phyloP scores from a whole-genome alignment of 2,113 vertebrate genomes.

The Myotis yumanensis region DNA sequence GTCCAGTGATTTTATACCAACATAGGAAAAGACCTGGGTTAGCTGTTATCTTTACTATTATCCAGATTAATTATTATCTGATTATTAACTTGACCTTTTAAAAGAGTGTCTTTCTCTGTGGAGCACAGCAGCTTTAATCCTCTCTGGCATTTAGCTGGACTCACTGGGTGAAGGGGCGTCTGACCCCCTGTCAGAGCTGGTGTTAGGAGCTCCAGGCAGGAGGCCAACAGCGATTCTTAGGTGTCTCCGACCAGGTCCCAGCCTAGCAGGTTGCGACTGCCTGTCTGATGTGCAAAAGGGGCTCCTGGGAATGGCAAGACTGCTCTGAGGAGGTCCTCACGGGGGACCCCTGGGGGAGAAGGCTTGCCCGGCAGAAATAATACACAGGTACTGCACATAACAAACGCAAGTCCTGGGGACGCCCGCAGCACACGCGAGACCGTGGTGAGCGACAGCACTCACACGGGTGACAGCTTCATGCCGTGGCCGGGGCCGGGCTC shows the following conservation, averaged over 20 bases:
- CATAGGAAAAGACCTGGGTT: background rate
- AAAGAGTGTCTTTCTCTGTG: background rate
- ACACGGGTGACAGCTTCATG: background rate
- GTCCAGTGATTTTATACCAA: background rate
- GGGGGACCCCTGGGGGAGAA: background rate
- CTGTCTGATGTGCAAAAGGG: background rate
- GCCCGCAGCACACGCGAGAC: background rate
- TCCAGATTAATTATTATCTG: background rate
- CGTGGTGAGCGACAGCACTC: background rate
- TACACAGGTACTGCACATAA: background rate
- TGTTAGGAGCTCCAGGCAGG: background rate
- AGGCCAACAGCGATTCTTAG: background rate
- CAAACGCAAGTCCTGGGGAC: background rate
- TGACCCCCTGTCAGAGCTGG: no score
- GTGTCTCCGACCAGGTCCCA: background rate
- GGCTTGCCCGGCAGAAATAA: background rate
- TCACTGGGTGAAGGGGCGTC: background rate
- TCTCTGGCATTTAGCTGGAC: background rate
- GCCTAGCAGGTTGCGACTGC: background rate
- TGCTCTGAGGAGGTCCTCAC: background rate
- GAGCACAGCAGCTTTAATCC: background rate
- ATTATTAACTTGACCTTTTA: background rate
- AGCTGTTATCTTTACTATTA: background rate
- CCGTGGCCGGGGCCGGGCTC: background rate
- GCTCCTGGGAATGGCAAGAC: background rate